Percentiles rank a stretch among this genome's conserved stretches.
phyloP scores from a whole-genome alignment of 2,888 invertebrate genomes.

The Apamea sordens region DNA sequence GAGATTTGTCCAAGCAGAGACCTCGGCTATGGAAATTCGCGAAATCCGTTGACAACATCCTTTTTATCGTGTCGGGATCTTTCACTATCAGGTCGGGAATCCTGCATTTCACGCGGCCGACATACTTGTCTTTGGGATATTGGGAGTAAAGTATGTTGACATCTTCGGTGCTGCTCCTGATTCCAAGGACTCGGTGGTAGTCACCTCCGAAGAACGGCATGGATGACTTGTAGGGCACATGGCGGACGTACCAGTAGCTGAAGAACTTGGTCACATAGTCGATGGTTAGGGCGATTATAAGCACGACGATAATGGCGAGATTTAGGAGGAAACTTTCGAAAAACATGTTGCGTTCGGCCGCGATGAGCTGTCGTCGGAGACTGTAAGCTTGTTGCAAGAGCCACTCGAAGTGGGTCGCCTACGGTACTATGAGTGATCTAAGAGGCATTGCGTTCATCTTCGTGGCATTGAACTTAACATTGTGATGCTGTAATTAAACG shows the following conservation, averaged over 20 bases:
- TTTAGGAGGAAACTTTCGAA: slow-evolving; percentile 87
- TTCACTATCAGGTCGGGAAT: slow-evolving; percentile 87
- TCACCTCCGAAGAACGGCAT: slow-evolving; percentile 86
- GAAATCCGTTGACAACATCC: slow-evolving; percentile 87
- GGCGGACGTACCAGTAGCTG: slow-evolving; percentile 88
- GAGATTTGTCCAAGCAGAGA: slow-evolving; percentile 87
- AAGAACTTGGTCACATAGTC: slow-evolving; percentile 88
- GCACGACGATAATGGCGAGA: slow-evolving; percentile 74
- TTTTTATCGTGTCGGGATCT: slow-evolving; percentile 85
- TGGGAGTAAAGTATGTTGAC: slow-evolving; percentile 79
- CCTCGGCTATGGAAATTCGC: slow-evolving; percentile 88
- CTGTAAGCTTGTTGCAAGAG: slow-evolving; percentile 73
- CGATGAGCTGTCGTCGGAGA: slow-evolving; percentile 75
- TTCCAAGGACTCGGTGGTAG: slow-evolving; percentile 81
- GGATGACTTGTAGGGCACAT: slow-evolving; percentile 82
- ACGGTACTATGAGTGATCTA: slow-evolving; percentile 76
- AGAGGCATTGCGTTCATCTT: slow-evolving; percentile 57
- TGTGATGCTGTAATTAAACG: slow-evolving; percentile 59
- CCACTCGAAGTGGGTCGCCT: slow-evolving; percentile 81
- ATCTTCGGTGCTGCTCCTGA: slow-evolving; percentile 82
- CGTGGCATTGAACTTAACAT: slow-evolving; percentile 76
- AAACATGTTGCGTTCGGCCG: slow-evolving; percentile 86
- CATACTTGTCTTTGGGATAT: slow-evolving; percentile 81
- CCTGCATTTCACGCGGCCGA: slow-evolving; percentile 84
- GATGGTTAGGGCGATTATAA: slow-evolving; percentile 82